Evolutionary conservation across 2,113 vertebrate genomes (phyloP), one percentile per base, ranked within the genome.

Genomic region (Leptosomus discolor): DNA sequence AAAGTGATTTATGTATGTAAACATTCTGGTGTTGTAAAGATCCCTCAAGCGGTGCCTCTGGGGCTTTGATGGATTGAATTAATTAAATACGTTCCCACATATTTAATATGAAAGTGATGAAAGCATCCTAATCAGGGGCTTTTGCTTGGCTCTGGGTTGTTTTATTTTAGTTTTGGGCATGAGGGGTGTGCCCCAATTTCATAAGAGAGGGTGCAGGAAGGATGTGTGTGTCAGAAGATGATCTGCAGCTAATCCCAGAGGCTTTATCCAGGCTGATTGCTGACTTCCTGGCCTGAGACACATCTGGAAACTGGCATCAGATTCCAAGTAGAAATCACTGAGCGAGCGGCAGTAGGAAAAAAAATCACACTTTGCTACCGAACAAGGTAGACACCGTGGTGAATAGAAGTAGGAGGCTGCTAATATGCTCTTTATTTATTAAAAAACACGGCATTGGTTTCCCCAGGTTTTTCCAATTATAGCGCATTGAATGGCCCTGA

Each of bases 391-490:
- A 89, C 43, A 71, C 29, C 5, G 2, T 75, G 77, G 83, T 88
- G 94, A 92, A 92, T 91, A 84, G 91, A 92, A 91, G 94, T 74
- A 95, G 77, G 90, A 96, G 95, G 79, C 88, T 93, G 80, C 94
- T 97, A 97, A 96, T 96, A 23, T 4, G 10, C 51, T 85, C 91
- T 84, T 96, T 96, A 85, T 97, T 98, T 97, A 95, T 94, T 97
- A 95, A 94, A 97, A 96, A 97, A 90, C 21, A 94, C 8, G 43
- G 73, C 27, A 56, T 97, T 97, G 96, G 94, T 98, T 97, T 97
- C 83, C 94, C 97, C 98, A 99, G 98, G 88, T 98, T 98, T 98
- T 99, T 98, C 98, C 97, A 98, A 98, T 98, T 98, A 98, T 94
- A 98, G 97, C 77, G 95, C 98, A 98, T 98, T 98, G 98, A 98